phyloP scores from a whole-genome alignment of 1,140 invertebrate genomes.

The Potamilus streckersoni region DNA sequence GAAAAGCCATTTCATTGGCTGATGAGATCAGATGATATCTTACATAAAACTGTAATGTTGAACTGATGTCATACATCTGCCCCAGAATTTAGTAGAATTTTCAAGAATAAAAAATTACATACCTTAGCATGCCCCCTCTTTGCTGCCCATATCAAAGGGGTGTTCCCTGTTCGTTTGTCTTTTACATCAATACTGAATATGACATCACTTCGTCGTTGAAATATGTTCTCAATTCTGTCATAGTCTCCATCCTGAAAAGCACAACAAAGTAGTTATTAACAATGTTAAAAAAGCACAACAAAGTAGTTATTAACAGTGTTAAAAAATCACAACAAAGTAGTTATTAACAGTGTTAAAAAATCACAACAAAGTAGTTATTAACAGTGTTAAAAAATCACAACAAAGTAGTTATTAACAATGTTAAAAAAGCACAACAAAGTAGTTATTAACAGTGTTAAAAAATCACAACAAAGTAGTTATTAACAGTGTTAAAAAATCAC shows the following conservation, averaged over 20 bases:
- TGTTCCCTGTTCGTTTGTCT: slow-evolving; percentile 65
- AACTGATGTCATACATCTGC: no score
- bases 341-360: no score
- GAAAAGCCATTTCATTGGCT: no score
- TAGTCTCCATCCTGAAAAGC: slow-evolving; percentile 62
- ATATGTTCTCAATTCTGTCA: slow-evolving; percentile 55
- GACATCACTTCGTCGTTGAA: slow-evolving; percentile 50
- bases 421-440: slow-evolving; percentile 12
- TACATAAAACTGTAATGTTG: no score
- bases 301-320: no score
- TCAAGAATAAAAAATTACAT: slow-evolving; percentile 12
- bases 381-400: slow-evolving; percentile 12
- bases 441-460: no score
- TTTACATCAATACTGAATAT: slow-evolving; percentile 61
- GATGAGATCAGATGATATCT: no score
- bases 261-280: neutral
- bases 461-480: no score
- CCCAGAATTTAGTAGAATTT: neutral
- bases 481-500: slow-evolving; percentile 8
- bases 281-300: slow-evolving; percentile 12
- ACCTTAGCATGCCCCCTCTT: slow-evolving; percentile 64
- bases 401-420: no score
- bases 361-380: no score
- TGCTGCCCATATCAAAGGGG: slow-evolving; percentile 65
- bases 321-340: slow-evolving; percentile 11